Conservation (phyloP, 2,888 invertebrate genomes). For the Subacronicta megacephala region DNA sequence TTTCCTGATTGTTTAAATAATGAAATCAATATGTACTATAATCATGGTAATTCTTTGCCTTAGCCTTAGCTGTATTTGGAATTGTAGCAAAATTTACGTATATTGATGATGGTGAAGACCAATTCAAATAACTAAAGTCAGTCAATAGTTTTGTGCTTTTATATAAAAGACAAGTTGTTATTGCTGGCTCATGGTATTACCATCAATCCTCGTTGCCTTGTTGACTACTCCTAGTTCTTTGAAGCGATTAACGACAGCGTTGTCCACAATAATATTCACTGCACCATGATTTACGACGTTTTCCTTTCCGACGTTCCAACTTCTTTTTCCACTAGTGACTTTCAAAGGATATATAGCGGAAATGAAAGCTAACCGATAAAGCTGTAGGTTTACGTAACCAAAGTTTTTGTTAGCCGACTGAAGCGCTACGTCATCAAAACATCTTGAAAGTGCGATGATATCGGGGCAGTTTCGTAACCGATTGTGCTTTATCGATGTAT, state of each 20-base stretch:
- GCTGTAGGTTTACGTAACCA: constrained; percentile 74
- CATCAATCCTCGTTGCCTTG: neutral
- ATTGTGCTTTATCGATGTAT: constrained; percentile 70
- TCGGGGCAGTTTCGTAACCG: constrained; percentile 80
- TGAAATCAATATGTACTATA: too few relatives aligned
- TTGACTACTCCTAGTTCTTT: neutral
- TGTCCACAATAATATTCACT: constrained; percentile 6
- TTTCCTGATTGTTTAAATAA: too few relatives aligned
- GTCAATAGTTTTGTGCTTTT: too few relatives aligned
- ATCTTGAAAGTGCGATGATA: constrained; percentile 82
- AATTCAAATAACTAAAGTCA: too few relatives aligned
- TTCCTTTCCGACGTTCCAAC: constrained; percentile 19
- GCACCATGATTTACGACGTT: constrained; percentile 24
- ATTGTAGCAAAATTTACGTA: too few relatives aligned
- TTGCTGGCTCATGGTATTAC: too few relatives aligned
- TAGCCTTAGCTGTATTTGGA: too few relatives aligned
- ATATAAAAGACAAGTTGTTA: too few relatives aligned
- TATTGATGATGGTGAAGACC: too few relatives aligned
- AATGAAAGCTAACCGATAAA: constrained; percentile 74
- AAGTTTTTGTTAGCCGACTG: constrained; percentile 74
- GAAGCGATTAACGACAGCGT: neutral
- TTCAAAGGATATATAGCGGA: constrained; percentile 55
- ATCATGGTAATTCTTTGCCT: too few relatives aligned
- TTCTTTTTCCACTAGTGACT: constrained; percentile 32
- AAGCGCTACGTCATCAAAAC: constrained; percentile 74